Evolutionary conservation across 2,888 invertebrate species (phyloP).

Genomic region (Pelosia muscerda): DNA sequence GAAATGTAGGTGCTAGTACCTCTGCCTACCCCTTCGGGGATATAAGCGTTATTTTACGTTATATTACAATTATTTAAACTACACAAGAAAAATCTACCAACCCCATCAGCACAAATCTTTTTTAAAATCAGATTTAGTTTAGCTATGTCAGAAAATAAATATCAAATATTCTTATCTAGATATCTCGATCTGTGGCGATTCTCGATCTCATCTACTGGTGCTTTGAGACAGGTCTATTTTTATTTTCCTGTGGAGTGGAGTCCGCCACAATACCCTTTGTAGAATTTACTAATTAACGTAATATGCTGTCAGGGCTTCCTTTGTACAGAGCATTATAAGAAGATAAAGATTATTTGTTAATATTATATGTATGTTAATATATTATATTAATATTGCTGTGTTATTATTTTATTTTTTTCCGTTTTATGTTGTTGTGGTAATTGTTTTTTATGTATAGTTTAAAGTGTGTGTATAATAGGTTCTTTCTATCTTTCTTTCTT

Average conservation of each 20-base stretch:
- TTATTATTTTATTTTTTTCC: too few relatives aligned
- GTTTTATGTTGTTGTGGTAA: too few relatives aligned
- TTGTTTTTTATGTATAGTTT: too few relatives aligned
- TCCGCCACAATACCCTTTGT: neutral
- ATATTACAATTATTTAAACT: too few relatives aligned
- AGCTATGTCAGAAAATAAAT: neutral
- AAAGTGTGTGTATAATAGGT: too few relatives aligned
- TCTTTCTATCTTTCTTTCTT: too few relatives aligned
- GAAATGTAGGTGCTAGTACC: too few relatives aligned
- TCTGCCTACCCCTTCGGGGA: too few relatives aligned
- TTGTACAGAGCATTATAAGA: neutral
- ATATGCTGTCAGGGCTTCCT: conserved; percentile 18
- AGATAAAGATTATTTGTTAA: neutral
- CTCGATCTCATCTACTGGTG: conserved; percentile 11
- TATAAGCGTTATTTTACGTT: too few relatives aligned
- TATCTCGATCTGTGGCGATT: conserved; percentile 8
- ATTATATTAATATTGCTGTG: too few relatives aligned
- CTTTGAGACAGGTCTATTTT: conserved; percentile 27
- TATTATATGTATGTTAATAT: too few relatives aligned
- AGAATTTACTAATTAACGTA: conserved; percentile 30
- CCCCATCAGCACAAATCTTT: neutral
- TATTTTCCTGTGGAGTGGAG: conserved; percentile 13
- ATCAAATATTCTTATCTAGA: conserved; percentile 1
- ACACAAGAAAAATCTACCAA: neutral
- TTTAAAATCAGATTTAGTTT: neutral